Conservation (phyloP, 2,797 vertebrate genomes). For the Taeniopygia guttata region DNA sequence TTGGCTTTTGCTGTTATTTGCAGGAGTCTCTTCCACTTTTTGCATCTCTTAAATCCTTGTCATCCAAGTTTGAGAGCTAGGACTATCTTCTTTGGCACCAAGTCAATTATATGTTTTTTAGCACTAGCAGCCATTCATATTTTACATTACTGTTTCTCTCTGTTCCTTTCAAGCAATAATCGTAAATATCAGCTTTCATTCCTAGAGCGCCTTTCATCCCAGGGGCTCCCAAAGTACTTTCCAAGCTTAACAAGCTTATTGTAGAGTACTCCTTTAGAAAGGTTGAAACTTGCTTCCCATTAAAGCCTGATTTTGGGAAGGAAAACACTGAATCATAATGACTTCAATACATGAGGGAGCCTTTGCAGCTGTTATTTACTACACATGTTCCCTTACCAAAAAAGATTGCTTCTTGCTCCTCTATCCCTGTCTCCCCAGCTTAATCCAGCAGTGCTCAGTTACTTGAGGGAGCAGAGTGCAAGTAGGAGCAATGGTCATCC, state of each 20-base stretch:
- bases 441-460: not conserved
- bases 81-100: constrained; percentile 34
- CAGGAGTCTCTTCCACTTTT: constrained; percentile 4
- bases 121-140: constrained; percentile 55
- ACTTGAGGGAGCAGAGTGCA: not conserved
- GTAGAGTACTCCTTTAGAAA: constrained; percentile 32
- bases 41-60: constrained; percentile 40
- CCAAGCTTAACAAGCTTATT: constrained; percentile 51
- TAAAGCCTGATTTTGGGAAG: constrained; percentile 44
- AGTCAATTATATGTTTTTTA: constrained; percentile 24
- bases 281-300: constrained; percentile 41
- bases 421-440: not conserved
- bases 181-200: constrained; percentile 66
- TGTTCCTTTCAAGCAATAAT: constrained; percentile 59
- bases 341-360: constrained; percentile 14
- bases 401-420: not conserved
- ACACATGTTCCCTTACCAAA: not conserved
- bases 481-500: not conserved
- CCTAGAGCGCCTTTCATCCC: constrained; percentile 46
- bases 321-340: not conserved
- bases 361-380: constrained; percentile 57
- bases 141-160: constrained; percentile 45
- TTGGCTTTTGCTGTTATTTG: not conserved
- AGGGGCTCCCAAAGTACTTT: constrained; percentile 50
- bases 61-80: constrained; percentile 16